These are phyloP conservation scores for Diglossa cyanea DNA, from an alignment of 2,797 vertebrate species.

Conservation along the genomic window DNA sequence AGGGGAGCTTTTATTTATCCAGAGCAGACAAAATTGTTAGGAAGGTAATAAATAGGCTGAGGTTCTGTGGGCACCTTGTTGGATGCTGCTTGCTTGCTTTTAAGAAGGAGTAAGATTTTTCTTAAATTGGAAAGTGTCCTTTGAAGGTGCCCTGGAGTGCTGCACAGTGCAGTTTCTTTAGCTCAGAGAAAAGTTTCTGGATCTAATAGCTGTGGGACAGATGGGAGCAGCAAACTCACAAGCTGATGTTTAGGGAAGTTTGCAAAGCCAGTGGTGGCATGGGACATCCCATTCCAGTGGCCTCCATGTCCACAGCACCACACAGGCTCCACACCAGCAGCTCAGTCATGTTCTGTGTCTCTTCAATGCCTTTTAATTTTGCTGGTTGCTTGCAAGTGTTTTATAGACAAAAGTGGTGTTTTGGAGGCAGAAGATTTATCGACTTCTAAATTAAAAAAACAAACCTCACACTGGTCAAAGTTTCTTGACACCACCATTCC, in stretches of 20 bases:
- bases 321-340: neutral
- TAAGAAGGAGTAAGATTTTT: neutral
- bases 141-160: neutral
- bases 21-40: neutral
- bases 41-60: neutral
- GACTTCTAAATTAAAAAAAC: neutral
- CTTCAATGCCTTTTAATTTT: neutral
- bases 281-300: neutral
- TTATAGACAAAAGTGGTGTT: neutral
- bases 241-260: neutral
- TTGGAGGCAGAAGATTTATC: neutral
- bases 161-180: neutral
- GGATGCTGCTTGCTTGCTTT: neutral
- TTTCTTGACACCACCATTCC: neutral
- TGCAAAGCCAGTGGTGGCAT: neutral
- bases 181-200: neutral
- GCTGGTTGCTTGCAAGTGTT: neutral
- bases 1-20: neutral
- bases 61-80: fast-evolving
- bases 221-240: neutral
- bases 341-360: neutral
- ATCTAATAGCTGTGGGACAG: neutral
- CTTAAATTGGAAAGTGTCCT: neutral
- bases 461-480: neutral
- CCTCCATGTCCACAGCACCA: neutral